Evolutionary conservation across 2,113 vertebrate genomes (phyloP).

Genomic region (Garra rufa): DNA sequence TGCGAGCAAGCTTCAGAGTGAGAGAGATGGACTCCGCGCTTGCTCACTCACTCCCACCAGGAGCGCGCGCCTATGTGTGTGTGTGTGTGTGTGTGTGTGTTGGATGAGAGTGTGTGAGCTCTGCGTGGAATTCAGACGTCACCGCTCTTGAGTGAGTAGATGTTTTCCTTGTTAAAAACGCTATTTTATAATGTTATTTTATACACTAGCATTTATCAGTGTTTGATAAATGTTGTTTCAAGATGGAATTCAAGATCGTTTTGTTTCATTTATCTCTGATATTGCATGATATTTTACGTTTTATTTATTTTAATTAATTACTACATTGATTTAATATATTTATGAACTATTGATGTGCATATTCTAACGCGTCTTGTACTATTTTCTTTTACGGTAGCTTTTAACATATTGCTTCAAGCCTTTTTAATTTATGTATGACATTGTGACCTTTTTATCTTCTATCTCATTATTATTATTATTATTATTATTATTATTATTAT

Average conservation of each 20-base stretch:
- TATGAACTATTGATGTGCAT: not conserved
- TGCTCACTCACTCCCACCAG: slow-evolving; percentile 68
- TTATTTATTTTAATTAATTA: not conserved
- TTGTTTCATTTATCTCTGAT: not conserved
- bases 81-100: slow-evolving; percentile 44
- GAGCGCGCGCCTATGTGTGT: slow-evolving; percentile 47
- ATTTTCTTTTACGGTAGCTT: not conserved
- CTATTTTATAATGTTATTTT: not conserved
- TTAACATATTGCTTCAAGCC: not conserved
- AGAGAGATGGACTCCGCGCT: slow-evolving; percentile 62
- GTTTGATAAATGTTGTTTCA: not conserved
- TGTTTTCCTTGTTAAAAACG: not conserved
- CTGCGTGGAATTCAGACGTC: slow-evolving; percentile 60
- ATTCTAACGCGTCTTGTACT: not conserved
- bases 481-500: not conserved
- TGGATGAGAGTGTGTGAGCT: slow-evolving; percentile 40
- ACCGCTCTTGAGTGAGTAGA: slow-evolving; percentile 32
- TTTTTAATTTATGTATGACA: not conserved
- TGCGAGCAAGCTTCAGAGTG: slow-evolving; percentile 45
- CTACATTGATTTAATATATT: not conserved
- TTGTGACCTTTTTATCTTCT: not conserved
- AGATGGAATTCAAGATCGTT: not conserved
- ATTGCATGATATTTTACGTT: not conserved
- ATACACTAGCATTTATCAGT: too few species aligned
- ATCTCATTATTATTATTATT: not conserved